These are phyloP conservation scores for Muscicapa comitata DNA, from an alignment of 2,797 vertebrate species.

Conservation along the genomic window DNA sequence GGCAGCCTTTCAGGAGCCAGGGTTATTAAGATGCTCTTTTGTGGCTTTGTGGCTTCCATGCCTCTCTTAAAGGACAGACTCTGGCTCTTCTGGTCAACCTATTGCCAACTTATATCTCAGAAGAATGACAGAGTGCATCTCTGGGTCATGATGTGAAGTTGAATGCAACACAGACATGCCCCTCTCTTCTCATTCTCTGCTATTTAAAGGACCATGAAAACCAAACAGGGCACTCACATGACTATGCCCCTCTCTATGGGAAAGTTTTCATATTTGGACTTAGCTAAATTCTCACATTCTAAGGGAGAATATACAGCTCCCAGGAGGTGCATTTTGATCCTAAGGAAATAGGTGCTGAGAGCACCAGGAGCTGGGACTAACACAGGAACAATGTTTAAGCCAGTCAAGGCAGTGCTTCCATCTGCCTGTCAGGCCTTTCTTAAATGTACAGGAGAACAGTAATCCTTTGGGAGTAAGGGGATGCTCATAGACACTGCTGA, in stretches of 20 bases:
- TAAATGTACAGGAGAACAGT: not conserved
- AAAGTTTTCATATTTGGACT: not conserved
- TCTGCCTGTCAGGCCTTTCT: not conserved
- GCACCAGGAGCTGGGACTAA: not conserved
- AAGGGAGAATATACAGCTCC: not conserved
- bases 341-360: not conserved
- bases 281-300: not conserved
- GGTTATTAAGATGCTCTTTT: conserved; percentile 2
- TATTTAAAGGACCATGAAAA: not conserved
- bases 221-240: not conserved
- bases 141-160: not conserved
- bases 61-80: not conserved
- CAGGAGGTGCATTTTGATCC: not conserved
- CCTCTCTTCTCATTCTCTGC: not conserved
- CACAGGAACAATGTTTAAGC: not conserved
- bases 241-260: not conserved
- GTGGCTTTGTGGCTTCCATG: not conserved
- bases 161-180: not conserved
- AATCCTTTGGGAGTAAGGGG: fast-evolving
- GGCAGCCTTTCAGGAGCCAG: conserved; percentile 1
- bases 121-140: not conserved
- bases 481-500: not conserved
- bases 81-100: not conserved
- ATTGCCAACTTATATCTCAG: not conserved
- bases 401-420: not conserved